Evolutionary conservation across 2,888 invertebrate genomes (phyloP).

Genomic region (Endotricha flammealis): DNA sequence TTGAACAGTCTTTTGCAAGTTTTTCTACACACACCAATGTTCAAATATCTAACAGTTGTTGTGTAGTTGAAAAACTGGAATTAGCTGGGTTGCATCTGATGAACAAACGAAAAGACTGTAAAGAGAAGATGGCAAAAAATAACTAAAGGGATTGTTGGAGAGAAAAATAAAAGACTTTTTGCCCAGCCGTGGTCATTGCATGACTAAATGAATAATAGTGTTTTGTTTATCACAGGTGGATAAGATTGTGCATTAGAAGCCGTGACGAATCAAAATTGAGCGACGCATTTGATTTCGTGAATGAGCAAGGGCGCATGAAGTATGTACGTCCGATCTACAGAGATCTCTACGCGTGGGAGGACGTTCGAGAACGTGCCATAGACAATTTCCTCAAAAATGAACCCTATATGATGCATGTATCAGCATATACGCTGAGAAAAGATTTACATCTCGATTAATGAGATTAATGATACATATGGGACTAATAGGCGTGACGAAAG

Average conservation of each 20-base stretch:
- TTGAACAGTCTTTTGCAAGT: too few species aligned
- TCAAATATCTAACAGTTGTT: too few species aligned
- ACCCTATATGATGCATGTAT: slow-evolving; percentile 90
- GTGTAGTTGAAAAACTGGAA: too few species aligned
- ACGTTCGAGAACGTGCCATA: slow-evolving; percentile 81
- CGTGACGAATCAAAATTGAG: slow-evolving; percentile 82
- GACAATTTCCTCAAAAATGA: slow-evolving; percentile 84
- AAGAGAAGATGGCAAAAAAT: too few species aligned
- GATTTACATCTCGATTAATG: slow-evolving; percentile 7
- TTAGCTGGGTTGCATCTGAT: too few species aligned
- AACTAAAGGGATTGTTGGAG: too few species aligned
- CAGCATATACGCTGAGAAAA: slow-evolving; percentile 81
- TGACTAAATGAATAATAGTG: background rate
- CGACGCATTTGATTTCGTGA: slow-evolving; percentile 86
- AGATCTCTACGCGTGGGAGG: slow-evolving; percentile 89
- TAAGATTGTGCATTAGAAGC: slow-evolving; percentile 86
- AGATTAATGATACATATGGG: slow-evolving; percentile 5
- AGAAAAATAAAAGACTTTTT: too few species aligned
- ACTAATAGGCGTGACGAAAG: background rate
- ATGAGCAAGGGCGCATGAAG: slow-evolving; percentile 93
- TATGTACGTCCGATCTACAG: slow-evolving; percentile 92
- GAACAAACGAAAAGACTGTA: too few species aligned
- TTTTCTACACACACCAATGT: too few species aligned
- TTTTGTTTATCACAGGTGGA: slow-evolving; percentile 80
- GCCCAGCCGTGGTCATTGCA: too few species aligned